Base-by-base conservation (phyloP, 2,888 invertebrate genomes). In the Polymixis lichenea region DNA sequence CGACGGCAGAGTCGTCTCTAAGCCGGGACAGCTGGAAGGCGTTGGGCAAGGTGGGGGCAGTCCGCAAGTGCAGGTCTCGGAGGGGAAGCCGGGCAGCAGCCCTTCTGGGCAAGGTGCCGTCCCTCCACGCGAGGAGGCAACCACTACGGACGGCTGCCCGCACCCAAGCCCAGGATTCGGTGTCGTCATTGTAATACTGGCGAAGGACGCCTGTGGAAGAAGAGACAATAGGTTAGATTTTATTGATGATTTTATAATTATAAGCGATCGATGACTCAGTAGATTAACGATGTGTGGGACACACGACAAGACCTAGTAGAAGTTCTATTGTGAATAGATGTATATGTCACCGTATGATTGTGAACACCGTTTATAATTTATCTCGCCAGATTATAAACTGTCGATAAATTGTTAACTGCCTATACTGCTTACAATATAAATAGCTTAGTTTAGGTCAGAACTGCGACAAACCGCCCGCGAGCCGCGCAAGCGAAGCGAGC, bases 21-120 rank as follows among this genome's bases (percentile, higher is more conserved):
- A 95, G 91, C 87, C 96, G 90, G 82, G 96, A 96, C 85, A 96
- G 92, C 90, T 96, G 96, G 91, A 96, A 96, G 81, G 96, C 96
- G 87, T 96, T 95, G 76, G 95, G 95, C 86, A 96, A 90, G 75
- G 86, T 82, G 6, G 92, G 88, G 32, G 95, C 94, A n/a, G 95
- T 92, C 15, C 94, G 94, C 76, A 95, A 92, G 84, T 95, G 95
- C 83, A 96, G 90, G 84, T 94, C 95, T 4, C 95, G 93, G 84
- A 96, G 92, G 4, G 95, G 96, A 77, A 95, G 92, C 49, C 95
- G 87, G 43, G 96, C 95, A 32, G 95, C 94, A 9, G 95, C 92
- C 53, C 96, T 88, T 25, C 96, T 91, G 28, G 97, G 96, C 88
- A 96, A 90, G 66, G 96, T 96, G 73, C 96, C 96, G 72, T 96